Base-by-base conservation (phyloP, 1,140 invertebrate genomes). In the Drosophila guanche region DNA sequence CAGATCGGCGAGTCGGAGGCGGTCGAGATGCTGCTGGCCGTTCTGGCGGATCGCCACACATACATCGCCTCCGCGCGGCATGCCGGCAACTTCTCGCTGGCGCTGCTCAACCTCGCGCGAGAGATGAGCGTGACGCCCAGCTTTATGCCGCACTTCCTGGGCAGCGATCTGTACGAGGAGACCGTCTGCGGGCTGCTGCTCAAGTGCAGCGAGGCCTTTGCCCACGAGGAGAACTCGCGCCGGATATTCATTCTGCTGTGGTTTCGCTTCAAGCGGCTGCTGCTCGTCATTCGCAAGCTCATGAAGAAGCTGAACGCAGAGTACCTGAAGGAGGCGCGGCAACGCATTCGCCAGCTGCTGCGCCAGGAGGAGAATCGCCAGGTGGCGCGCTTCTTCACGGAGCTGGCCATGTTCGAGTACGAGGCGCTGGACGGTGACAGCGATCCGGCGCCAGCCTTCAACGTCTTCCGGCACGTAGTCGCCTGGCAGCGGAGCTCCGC, bases 341-440 rank as follows among this genome's bases (percentile, higher is more conserved):
- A 75, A 0, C 90, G 91, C 3, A 86, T 95, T 4, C 95, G 95
- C 37, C 90, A 92, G 2, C 92, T 95, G 41, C 54, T 95, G 0
- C 93, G 93, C 54, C 91, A 90, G 47, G 78, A 92, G 10, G 89
- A 92, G 41, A 94, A 95, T 74, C 69, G 75, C 0, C 1, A 8
- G 0, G 16, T 61, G 1, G 10, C 23, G 0, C 46, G 90, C 92
- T 67, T 93, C 57, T 95, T 94, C 76, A 91, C 92, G 2, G 94
- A 95, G 81, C 94, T 94, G 85, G 94, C 93, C n/a, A 85, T 95
- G 37, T 93, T 94, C 71, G 94, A 95, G 85, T 86, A 90, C 40
- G 94, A 94, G 88, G 22, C 45, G 0, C 88, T 93, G 12, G 92
- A 91, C 62, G 53, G 77, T 4, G 90, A 92, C 2, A 92, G 78